These are phyloP conservation scores for Periophthalmus modestus DNA, from an alignment of 2,113 vertebrate genomes.

Conservation along the genomic window DNA sequence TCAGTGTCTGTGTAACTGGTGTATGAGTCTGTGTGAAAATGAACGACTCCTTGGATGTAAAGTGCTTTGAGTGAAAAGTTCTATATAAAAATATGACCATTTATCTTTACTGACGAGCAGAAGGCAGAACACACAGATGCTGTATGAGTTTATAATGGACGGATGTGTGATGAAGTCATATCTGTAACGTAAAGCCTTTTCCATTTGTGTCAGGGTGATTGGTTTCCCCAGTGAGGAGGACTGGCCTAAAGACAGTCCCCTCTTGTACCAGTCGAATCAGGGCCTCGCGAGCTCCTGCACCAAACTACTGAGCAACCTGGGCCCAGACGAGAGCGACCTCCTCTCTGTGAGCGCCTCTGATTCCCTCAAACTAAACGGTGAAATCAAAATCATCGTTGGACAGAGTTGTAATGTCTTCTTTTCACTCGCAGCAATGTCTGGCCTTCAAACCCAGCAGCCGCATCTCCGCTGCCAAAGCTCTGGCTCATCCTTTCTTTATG, in stretches of 20 bases:
- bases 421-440: constrained; percentile 70
- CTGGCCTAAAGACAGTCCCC: constrained; percentile 70
- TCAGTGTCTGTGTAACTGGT: no score
- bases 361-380: not conserved
- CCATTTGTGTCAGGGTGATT: constrained; percentile 58
- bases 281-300: constrained; percentile 23
- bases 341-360: constrained; percentile 62
- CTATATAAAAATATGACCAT: no score
- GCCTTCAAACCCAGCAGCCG: constrained; percentile 69
- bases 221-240: constrained; percentile 73
- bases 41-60: no score
- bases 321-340: constrained; percentile 61
- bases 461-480: constrained; percentile 72
- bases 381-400: not conserved
- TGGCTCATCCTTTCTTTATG: constrained; percentile 72
- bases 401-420: not conserved
- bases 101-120: no score
- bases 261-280: constrained; percentile 60
- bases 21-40: no score
- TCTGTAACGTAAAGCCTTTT: not conserved
- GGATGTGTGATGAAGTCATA: no score
- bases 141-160: no score
- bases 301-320: constrained; percentile 57
- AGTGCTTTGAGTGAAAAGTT: no score
- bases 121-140: no score